Conservation (phyloP, 2,888 invertebrate genomes). For the Stratiomys singularior region DNA sequence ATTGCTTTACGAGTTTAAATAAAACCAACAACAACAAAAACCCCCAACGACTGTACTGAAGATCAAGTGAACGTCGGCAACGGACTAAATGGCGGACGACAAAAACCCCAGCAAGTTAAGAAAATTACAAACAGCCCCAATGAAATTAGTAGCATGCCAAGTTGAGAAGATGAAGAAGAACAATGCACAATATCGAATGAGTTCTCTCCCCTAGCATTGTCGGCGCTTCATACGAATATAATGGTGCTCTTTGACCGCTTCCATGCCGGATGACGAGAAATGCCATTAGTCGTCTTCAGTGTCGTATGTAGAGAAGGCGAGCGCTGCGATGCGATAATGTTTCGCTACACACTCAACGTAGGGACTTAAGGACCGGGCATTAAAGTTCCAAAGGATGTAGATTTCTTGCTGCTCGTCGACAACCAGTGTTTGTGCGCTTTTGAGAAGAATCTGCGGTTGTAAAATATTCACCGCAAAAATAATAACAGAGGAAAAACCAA, state of each 20-base stretch:
- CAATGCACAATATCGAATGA: too few relatives aligned
- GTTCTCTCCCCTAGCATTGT: too few relatives aligned
- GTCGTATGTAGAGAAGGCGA: neutral
- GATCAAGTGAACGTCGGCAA: neutral
- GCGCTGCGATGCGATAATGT: too few relatives aligned
- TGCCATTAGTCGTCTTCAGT: neutral
- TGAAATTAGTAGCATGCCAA: neutral
- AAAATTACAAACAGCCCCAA: conserved; percentile 1
- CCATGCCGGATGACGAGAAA: neutral
- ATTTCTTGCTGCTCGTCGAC: too few relatives aligned
- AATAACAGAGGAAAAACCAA: neutral
- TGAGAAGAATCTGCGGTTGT: neutral
- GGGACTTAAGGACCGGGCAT: too few relatives aligned
- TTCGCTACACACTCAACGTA: too few relatives aligned
- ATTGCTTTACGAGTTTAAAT: conserved; percentile 43
- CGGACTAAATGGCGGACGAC: neutral
- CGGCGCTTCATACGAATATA: neutral
- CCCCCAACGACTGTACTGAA: neutral
- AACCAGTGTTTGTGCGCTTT: too few relatives aligned
- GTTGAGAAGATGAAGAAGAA: neutral
- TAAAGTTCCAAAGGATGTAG: too few relatives aligned
- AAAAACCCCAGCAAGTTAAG: conserved; percentile 17
- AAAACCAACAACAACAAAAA: conserved; percentile 21
- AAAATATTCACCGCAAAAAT: conserved; percentile 36
- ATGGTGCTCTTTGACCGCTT: conserved; percentile 13